phyloP scores from a whole-genome alignment of 2,888 invertebrate species.

The Nasonovia ribisnigri region DNA sequence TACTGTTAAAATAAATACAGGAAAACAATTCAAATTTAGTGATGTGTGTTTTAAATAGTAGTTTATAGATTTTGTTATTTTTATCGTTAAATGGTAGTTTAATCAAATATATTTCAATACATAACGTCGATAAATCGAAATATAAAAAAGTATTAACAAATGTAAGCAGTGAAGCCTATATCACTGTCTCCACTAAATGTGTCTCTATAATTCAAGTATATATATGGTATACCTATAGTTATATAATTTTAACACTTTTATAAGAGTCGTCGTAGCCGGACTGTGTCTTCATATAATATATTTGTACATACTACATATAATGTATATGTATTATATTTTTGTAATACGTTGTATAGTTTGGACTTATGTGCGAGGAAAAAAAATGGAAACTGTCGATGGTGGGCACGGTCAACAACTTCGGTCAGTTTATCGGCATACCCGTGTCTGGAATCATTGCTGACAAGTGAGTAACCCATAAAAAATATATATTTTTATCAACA shows the following conservation, averaged over 20 bases:
- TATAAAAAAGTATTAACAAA: not conserved
- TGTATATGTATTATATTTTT: not conserved
- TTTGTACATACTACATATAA: not conserved
- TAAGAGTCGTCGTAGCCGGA: not conserved
- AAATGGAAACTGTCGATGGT: slow-evolving; percentile 76
- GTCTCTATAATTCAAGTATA: not conserved
- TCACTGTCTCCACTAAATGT: not conserved
- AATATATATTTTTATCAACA: too few species aligned
- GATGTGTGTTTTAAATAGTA: not conserved
- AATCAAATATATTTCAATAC: not conserved
- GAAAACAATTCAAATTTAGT: not conserved
- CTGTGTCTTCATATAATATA: not conserved
- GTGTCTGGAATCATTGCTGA: slow-evolving; percentile 76
- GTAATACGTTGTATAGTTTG: slow-evolving; percentile 73
- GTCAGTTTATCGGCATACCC: slow-evolving; percentile 76
- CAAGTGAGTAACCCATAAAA: slow-evolving; percentile 72
- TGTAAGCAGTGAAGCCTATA: not conserved
- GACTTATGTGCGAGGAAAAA: slow-evolving; percentile 75
- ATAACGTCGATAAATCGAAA: not conserved
- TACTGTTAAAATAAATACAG: not conserved
- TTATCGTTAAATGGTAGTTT: not conserved
- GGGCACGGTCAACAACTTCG: slow-evolving; percentile 77
- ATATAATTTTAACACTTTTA: not conserved
- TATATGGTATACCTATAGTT: too few species aligned
- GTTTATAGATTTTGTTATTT: not conserved